A percentile compares a stretch with the other conserved stretches of the same genome.
Evolutionary conservation across 1,140 invertebrate genomes (phyloP).

Genomic region (Drosophila tropicalis): DNA sequence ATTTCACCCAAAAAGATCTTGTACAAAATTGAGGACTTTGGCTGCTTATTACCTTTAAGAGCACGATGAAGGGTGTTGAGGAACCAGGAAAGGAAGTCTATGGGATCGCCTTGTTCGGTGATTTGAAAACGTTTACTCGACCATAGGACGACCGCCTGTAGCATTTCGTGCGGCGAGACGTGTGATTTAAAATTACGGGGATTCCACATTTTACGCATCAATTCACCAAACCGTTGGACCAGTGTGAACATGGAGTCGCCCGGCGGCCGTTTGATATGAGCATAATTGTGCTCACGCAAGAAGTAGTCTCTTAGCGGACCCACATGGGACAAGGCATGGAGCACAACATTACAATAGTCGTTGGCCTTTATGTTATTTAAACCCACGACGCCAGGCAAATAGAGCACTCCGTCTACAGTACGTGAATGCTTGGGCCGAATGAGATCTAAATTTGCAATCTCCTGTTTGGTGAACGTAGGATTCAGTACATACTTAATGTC

Average conservation of each 20-base stretch:
- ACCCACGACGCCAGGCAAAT: constrained; percentile 97
- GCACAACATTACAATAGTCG: constrained; percentile 99
- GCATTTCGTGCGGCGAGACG: constrained; percentile 99
- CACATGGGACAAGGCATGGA: constrained; percentile 98
- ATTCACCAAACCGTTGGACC: constrained; percentile 98
- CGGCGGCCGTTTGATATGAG: constrained; percentile 93
- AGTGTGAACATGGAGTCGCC: constrained; percentile 96
- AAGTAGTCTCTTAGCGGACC: constrained; percentile 97
- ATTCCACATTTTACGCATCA: constrained; percentile 99
- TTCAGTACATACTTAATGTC: constrained; percentile 99
- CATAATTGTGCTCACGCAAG: constrained; percentile 96
- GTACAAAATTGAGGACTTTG: constrained; percentile 95
- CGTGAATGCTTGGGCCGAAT: constrained; percentile 92
- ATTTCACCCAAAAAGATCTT: constrained; percentile 98
- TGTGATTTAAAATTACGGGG: constrained; percentile 99
- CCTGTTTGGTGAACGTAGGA: constrained; percentile 94
- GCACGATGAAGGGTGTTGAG: constrained; percentile 96
- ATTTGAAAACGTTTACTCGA: constrained; percentile 99
- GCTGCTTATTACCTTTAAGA: constrained; percentile 93
- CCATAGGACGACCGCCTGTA: constrained; percentile 99
- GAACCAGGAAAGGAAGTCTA: constrained; percentile 98
- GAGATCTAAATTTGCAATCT: constrained; percentile 91
- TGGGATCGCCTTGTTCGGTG: constrained; percentile 98
- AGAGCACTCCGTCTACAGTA: constrained; percentile 96
- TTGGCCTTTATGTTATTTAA: constrained; percentile 99